phyloP scores from a whole-genome alignment of 1,140 invertebrate species.

The Drosophila pseudoananassae region DNA sequence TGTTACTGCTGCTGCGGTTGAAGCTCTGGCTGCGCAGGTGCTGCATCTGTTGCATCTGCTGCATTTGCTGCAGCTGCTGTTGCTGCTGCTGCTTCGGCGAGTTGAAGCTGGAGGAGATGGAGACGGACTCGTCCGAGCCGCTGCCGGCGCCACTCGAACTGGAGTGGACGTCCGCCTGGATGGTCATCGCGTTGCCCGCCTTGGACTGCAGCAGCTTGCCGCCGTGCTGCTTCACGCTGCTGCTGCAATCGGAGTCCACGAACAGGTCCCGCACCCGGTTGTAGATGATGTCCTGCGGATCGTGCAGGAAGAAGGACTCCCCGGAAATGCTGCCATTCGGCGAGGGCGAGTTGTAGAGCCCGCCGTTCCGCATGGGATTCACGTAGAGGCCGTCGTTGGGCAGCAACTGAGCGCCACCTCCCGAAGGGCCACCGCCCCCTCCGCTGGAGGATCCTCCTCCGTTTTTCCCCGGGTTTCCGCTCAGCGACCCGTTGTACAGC shows the following conservation, averaged over 20 bases:
- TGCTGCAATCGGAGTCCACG: slow-evolving; percentile 85
- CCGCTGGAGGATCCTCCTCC: slow-evolving; percentile 1
- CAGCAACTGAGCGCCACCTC: slow-evolving; percentile 37
- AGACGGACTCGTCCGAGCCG: slow-evolving; percentile 87
- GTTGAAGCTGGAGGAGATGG: slow-evolving; percentile 84
- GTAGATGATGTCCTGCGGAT: slow-evolving; percentile 90
- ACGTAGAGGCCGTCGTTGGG: slow-evolving; percentile 92
- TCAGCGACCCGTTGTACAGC: slow-evolving; percentile 59
- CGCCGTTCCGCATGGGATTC: slow-evolving; percentile 89
- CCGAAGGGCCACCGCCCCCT: slow-evolving; percentile 30
- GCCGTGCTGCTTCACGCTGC: slow-evolving; percentile 69
- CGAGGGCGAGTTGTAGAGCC: slow-evolving; percentile 72
- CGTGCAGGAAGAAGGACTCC: slow-evolving; percentile 93
- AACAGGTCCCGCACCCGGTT: slow-evolving; percentile 92
- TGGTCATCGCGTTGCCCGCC: slow-evolving; percentile 81
- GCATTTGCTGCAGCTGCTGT: slow-evolving; percentile 49
- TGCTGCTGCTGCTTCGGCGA: slow-evolving; percentile 71
- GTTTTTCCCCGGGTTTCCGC: slow-evolving; percentile 22
- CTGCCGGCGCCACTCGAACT: slow-evolving; percentile 86
- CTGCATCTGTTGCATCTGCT: slow-evolving; percentile 17
- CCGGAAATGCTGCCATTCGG: slow-evolving; percentile 84
- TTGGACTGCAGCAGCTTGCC: slow-evolving; percentile 50
- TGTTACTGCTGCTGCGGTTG: slow-evolving; percentile 39
- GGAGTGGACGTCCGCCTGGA: slow-evolving; percentile 88
- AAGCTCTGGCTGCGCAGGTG: slow-evolving; percentile 41